Conservation (phyloP, 1,140 invertebrate genomes). For the Ditylenchus dipsaci region DNA sequence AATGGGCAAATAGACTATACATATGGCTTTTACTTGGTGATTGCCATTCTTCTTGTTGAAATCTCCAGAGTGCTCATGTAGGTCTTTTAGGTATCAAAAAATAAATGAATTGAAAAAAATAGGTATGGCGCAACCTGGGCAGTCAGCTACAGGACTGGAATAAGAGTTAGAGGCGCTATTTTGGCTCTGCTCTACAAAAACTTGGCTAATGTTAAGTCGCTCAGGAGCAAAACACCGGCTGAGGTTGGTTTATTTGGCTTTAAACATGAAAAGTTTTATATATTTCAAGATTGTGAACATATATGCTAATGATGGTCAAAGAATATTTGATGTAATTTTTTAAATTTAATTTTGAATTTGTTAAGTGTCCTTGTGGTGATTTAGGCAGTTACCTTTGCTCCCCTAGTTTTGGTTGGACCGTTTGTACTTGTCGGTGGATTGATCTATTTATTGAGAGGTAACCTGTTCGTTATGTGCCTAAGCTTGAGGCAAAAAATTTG, state of each 20-base stretch:
- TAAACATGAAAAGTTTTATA: neutral
- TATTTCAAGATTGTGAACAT: constrained; percentile 67
- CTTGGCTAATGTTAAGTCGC: constrained; percentile 64
- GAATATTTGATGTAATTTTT: constrained; percentile 64
- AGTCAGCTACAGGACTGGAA: constrained; percentile 65
- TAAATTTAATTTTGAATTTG: neutral
- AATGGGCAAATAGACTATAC: constrained; percentile 37
- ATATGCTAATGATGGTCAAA: constrained; percentile 68
- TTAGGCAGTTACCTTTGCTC: constrained; percentile 64
- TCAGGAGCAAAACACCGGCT: constrained; percentile 65
- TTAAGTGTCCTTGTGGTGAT: neutral
- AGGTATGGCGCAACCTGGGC: constrained; percentile 67
- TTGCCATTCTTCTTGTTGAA: constrained; percentile 39
- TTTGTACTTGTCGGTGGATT: constrained; percentile 65
- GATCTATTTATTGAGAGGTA: constrained; percentile 63
- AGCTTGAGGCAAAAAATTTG: too few species aligned
- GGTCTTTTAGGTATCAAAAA: too few species aligned
- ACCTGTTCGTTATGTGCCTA: too few species aligned
- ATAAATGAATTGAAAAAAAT: constrained; percentile 62
- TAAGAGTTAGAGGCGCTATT: constrained; percentile 66
- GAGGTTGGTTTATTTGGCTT: constrained; percentile 61
- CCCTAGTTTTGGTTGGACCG: constrained; percentile 67
- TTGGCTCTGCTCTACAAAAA: constrained; percentile 67
- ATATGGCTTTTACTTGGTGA: constrained; percentile 43
- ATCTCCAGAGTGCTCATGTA: neutral